Percentiles rank a stretch among this genome's conserved stretches.
Evolutionary conservation across 2,888 invertebrate genomes (phyloP).

Genomic region (Exocentrus adspersus): DNA sequence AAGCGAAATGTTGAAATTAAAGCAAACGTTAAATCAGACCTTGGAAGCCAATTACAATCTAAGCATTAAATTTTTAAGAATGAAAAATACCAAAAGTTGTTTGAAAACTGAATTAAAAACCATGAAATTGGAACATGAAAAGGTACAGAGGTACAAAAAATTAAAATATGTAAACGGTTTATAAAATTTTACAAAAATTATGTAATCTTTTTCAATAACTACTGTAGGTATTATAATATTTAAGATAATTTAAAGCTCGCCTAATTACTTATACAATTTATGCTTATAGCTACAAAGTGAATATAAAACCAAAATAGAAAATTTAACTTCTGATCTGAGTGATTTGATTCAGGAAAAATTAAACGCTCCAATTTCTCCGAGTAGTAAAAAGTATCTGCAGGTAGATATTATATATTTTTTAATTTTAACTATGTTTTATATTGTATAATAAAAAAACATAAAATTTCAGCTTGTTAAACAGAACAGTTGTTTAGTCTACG

Average conservation of each 20-base stretch:
- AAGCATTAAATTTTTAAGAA: slow-evolving; percentile 62
- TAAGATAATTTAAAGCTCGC: too few relatives aligned
- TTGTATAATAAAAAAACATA: background rate
- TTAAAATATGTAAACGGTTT: too few relatives aligned
- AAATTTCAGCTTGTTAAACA: slow-evolving; percentile 58
- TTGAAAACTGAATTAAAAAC: slow-evolving; percentile 56
- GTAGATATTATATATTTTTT: too few relatives aligned
- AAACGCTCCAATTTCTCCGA: slow-evolving; percentile 55
- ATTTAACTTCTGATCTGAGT: slow-evolving; percentile 54
- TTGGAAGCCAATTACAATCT: slow-evolving; percentile 63
- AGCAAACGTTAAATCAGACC: slow-evolving; percentile 59
- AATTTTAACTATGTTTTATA: too few relatives aligned
- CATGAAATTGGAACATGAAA: slow-evolving; percentile 55
- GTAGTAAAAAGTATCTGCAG: slow-evolving; percentile 61
- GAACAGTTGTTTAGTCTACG: slow-evolving; percentile 61
- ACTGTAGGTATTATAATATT: too few relatives aligned
- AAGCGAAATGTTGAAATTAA: slow-evolving; percentile 59
- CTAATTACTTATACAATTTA: slow-evolving; percentile 6
- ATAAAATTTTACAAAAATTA: slow-evolving; percentile 6
- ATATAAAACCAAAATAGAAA: slow-evolving; percentile 55
- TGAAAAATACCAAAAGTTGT: slow-evolving; percentile 61
- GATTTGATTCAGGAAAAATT: slow-evolving; percentile 56
- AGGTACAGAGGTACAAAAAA: slow-evolving; percentile 41
- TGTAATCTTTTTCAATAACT: too few relatives aligned
- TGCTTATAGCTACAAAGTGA: slow-evolving; percentile 54